Evolutionary conservation across 1,140 invertebrate species (phyloP).

Genomic region (Babylonia areolata): DNA sequence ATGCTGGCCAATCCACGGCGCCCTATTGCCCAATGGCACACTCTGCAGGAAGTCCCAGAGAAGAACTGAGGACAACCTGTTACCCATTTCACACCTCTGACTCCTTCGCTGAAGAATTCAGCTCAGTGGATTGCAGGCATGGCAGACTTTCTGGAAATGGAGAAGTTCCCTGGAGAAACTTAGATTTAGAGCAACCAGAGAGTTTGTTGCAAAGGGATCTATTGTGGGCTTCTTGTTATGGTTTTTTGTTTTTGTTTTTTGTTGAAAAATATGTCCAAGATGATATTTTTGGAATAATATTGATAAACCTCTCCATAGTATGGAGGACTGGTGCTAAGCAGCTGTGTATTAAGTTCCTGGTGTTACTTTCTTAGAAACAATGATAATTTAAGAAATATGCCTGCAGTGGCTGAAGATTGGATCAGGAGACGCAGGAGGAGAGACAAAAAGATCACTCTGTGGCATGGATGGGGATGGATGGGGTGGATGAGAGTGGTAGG

Average conservation of each 20-base stretch:
- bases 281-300: no score
- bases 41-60: constrained; percentile 81
- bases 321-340: not conserved
- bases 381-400: not conserved
- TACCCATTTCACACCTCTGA: no score
- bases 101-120: no score
- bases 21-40: constrained; percentile 99
- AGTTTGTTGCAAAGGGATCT: no score
- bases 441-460: not conserved
- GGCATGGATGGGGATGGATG: not conserved
- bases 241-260: no score
- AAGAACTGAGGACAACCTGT: constrained; percentile 63
- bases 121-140: no score
- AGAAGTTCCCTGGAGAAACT: no score
- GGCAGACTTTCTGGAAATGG: no score
- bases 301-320: not conserved
- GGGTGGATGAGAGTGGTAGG: not conserved
- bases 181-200: no score
- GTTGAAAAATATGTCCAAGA: no score
- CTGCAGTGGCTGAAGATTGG: not conserved
- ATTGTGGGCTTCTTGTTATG: no score
- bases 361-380: not conserved
- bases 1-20: constrained; percentile 94
- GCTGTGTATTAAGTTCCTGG: not conserved
- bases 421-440: not conserved